Base-by-base conservation (phyloP, 1,140 invertebrate genomes). In the Cyclina sinensis region DNA sequence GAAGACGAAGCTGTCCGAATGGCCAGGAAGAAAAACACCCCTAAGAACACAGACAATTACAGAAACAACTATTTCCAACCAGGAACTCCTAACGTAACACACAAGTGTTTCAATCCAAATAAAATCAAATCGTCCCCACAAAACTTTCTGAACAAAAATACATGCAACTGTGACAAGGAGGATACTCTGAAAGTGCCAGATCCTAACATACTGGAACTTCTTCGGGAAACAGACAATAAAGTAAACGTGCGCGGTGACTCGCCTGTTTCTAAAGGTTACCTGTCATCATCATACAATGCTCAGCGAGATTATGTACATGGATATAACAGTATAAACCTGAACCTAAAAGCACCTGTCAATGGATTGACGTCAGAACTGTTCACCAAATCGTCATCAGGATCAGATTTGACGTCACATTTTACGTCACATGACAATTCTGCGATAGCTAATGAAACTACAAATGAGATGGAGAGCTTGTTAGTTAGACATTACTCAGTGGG, bases 1-100 rank as follows among this genome's bases (percentile, higher is more conserved):
- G 94, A 95, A 81, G 91, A 95, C 24, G 74, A 80, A 24, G 9
- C 68, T 46, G 84, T 93, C 0, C 83, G 93, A 59, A 32, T n/a
- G 62, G 39, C n/a, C 4, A n/a, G 51, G 3, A 30, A 78, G n/a
- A 48, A 73, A 74, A 86, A 51, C 9, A 24, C 27, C 27, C 32
- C 59, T 39, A 73, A 37, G n/a, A 80, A 46, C 27, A 39, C 73
- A 62, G 59, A 79, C 3, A 76, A 30, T 14, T 79, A 86, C 37
- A 86, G 37, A n/a, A 86, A 79, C 57, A 78, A 68, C 35, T 86
- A 62, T 30, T 78, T 76, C 37, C 74, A 86, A 24, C 70, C 74
- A 18, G 24, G 51, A 16, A 86, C 74, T 30, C 82, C 82, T 9
- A 84, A 74, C 12, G 59, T 84, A 21, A 21, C 21, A 16, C 62